Evolutionary conservation across 1,140 invertebrate genomes (phyloP).

Genomic region (Monomorium pharaonis): DNA sequence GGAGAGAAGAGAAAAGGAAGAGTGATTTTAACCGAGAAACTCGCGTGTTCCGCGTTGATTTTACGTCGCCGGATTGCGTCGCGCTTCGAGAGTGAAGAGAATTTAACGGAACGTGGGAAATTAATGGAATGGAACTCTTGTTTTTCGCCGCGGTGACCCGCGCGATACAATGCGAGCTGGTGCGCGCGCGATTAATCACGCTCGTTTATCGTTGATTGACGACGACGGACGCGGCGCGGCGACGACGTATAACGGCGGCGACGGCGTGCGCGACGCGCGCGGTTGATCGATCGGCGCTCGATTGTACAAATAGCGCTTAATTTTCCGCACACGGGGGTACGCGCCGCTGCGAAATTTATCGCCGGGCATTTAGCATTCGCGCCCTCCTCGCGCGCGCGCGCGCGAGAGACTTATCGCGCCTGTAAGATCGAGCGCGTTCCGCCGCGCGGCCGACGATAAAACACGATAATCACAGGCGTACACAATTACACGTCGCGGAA

Average conservation of each 20-base stretch:
- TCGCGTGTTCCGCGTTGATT: slow-evolving; percentile 60
- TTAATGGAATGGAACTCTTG: slow-evolving; percentile 46
- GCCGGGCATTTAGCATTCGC: slow-evolving; percentile 11
- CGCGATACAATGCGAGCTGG: slow-evolving; percentile 13
- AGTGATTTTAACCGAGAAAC: slow-evolving; percentile 69
- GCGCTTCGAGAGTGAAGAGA: slow-evolving; percentile 41
- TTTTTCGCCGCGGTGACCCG: slow-evolving; percentile 6
- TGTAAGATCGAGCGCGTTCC: slow-evolving; percentile 18
- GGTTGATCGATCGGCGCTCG: slow-evolving; percentile 30
- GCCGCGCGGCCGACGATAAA: slow-evolving; percentile 3
- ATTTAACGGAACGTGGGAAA: slow-evolving; percentile 28
- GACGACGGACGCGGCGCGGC: neutral
- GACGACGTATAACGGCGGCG: too few relatives aligned
- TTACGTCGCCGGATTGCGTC: slow-evolving; percentile 11
- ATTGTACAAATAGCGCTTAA: slow-evolving; percentile 37
- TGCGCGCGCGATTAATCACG: slow-evolving; percentile 39
- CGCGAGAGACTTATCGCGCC: slow-evolving; percentile 32
- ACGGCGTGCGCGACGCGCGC: neutral
- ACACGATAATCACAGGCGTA: neutral
- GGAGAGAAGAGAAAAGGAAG: slow-evolving; percentile 60
- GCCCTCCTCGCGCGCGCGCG: slow-evolving; percentile 7
- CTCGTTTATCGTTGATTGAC: neutral
- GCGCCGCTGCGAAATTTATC: slow-evolving; percentile 25
- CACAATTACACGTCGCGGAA: slow-evolving; percentile 23
- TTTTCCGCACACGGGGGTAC: slow-evolving; percentile 7